Evolutionary conservation across 2,888 invertebrate genomes (phyloP), one percentile per base, ranked within the genome.

Genomic region (Tachina fera): DNA sequence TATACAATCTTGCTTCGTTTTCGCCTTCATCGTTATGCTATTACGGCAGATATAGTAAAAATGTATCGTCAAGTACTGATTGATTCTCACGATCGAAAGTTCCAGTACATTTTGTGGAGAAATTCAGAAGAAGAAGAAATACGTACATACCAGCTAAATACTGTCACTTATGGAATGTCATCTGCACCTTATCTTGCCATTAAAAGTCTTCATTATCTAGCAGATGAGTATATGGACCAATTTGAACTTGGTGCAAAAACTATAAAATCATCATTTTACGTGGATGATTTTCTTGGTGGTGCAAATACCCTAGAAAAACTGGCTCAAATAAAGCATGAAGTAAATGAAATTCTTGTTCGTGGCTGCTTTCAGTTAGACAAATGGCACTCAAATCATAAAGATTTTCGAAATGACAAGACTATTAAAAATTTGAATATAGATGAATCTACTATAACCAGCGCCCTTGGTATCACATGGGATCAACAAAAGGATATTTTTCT

Each of bases 231-330:
- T 61, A n/a, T 22, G 3, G 5, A 53, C 1, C 31, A 81, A 70
- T 83, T 56, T 41, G 19, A 39, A 65, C 3, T 87, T 71, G 84
- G 84, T 19, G 19, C 80, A 58, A 71, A 53, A 1, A 31, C 6
- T 31, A 41, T 47, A n/a, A 51, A 51, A 19, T 45, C 63, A 10
- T 51, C 49, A 1, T 68, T 68, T 39, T 84, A 87, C 41, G 83
- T 85, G 0, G 87, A 87, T 41, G 87, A 87, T 39, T 56, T 87
- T 56, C n/a, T 86, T 5, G 53, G 84, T 68, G 86, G 87, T 13
- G 86, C 88, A 22, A 63, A 87, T 41, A 60, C 67, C n/a, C 49
- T 87, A 4, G 65, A 65, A n/a, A 58, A 71, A 1, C 22, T 86
- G 11, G 43, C 49, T 14, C 51, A 41, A 51, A 67, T 81, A 8